phyloP scores from a whole-genome alignment of 2,797 vertebrate species.

The Coregonus suidteri region DNA sequence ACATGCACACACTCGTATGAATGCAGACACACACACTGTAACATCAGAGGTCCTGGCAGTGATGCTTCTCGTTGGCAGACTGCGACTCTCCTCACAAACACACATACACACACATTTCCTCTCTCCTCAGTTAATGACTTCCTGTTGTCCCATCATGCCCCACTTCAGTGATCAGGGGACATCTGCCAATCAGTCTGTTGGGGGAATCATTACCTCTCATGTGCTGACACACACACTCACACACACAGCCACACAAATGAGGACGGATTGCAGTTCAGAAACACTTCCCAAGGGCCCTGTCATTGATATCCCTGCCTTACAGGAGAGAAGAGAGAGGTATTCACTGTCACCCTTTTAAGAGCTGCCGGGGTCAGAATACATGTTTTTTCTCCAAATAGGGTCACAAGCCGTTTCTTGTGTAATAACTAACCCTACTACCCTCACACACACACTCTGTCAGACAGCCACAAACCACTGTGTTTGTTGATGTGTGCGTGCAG shows the following conservation, averaged over 20 bases:
- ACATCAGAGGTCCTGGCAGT: not conserved
- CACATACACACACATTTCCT: conserved; percentile 16
- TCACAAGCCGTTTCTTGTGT: not conserved
- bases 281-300: not conserved
- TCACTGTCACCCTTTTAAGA: too few relatives aligned
- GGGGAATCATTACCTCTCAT: not conserved
- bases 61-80: not conserved
- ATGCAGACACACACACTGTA: not conserved
- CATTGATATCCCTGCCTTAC: not conserved
- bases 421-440: not conserved
- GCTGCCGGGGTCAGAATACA: not conserved
- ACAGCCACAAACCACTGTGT: not conserved
- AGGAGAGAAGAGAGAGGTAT: not conserved
- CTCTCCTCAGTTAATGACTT: conserved; percentile 16
- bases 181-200: not conserved
- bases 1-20: not conserved
- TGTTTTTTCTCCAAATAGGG: not conserved
- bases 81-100: not conserved
- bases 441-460: not conserved
- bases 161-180: too few relatives aligned
- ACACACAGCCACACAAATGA: not conserved
- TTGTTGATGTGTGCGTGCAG: not conserved
- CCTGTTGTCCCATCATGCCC: conserved; percentile 19
- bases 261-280: not conserved
- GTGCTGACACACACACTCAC: not conserved